These are phyloP conservation scores for Xylophagus ater DNA, from an alignment of 2,888 invertebrate genomes.

Conservation along the genomic window DNA sequence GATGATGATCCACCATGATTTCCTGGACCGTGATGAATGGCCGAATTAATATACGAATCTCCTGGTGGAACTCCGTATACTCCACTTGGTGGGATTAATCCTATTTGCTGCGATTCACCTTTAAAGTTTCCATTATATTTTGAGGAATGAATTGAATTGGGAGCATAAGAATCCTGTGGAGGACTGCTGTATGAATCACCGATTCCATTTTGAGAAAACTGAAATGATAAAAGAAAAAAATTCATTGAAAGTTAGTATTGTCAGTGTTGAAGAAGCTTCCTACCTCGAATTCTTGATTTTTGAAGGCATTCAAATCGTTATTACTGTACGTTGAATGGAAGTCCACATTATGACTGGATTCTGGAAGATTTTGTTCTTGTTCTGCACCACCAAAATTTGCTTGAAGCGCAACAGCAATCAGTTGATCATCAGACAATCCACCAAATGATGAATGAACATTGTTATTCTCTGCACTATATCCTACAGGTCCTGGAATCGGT, in stretches of 20 bases:
- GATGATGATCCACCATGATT: slow-evolving; percentile 11
- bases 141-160: slow-evolving; percentile 28
- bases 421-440: slow-evolving; percentile 32
- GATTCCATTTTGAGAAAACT: slow-evolving; percentile 31
- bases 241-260: slow-evolving; percentile 1
- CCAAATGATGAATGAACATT: slow-evolving; percentile 22
- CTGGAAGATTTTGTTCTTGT: slow-evolving; percentile 19
- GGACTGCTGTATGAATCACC: slow-evolving; percentile 38
- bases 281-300: slow-evolving; percentile 21
- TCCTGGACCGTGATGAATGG: slow-evolving; percentile 14
- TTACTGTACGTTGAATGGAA: slow-evolving; percentile 18
- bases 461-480: slow-evolving; percentile 13
- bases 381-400: slow-evolving; percentile 20
- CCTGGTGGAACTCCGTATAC: slow-evolving; percentile 35
- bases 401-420: slow-evolving; percentile 35
- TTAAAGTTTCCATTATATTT: slow-evolving; percentile 22
- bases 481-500: slow-evolving; percentile 61
- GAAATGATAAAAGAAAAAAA: slow-evolving; percentile 27
- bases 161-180: slow-evolving; percentile 40
- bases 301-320: slow-evolving; percentile 11
- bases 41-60: slow-evolving; percentile 12
- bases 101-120: slow-evolving; percentile 1
- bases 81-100: slow-evolving; percentile 46
- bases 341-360: slow-evolving; percentile 22
- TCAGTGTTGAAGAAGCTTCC: slow-evolving; percentile 3